phyloP scores from a whole-genome alignment of 2,888 invertebrate genomes.

The Mechanitis mazaeus region DNA sequence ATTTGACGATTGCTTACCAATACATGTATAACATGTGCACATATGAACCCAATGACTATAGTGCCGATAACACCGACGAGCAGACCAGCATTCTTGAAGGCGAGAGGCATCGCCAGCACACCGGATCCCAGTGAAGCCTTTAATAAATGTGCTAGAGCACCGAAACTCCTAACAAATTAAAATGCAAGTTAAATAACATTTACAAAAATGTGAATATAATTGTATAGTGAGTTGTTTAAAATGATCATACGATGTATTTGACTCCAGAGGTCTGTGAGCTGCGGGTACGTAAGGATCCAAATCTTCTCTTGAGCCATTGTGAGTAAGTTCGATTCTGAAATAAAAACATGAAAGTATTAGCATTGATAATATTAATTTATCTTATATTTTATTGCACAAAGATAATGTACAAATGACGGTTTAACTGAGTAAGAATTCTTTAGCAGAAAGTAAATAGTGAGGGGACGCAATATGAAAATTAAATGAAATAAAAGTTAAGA shows the following conservation, averaged over 20 bases:
- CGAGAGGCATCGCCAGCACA: conserved; percentile 92
- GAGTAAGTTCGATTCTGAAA: conserved; percentile 65
- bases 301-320: conserved; percentile 69
- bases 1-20: conserved; percentile 78
- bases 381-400: too few species aligned
- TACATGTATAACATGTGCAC: conserved; percentile 95
- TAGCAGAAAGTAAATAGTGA: too few species aligned
- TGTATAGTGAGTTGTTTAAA: not conserved
- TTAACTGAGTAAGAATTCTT: too few species aligned
- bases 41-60: conserved; percentile 88
- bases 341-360: conserved; percentile 7
- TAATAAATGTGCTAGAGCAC: conserved; percentile 91
- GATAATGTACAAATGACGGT: too few species aligned
- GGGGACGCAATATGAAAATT: not conserved
- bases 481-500: too few species aligned
- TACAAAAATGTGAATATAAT: too few species aligned
- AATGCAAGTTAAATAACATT: too few species aligned
- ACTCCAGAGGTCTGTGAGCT: conserved; percentile 58
- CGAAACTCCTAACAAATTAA: conserved; percentile 79
- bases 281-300: conserved; percentile 66
- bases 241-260: conserved; percentile 65
- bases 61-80: conserved; percentile 87
- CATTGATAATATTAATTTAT: not conserved
- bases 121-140: conserved; percentile 97
- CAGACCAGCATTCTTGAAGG: conserved; percentile 90